Conservation (phyloP, 2,113 vertebrate genomes). For the Glaucidium brasilianum region DNA sequence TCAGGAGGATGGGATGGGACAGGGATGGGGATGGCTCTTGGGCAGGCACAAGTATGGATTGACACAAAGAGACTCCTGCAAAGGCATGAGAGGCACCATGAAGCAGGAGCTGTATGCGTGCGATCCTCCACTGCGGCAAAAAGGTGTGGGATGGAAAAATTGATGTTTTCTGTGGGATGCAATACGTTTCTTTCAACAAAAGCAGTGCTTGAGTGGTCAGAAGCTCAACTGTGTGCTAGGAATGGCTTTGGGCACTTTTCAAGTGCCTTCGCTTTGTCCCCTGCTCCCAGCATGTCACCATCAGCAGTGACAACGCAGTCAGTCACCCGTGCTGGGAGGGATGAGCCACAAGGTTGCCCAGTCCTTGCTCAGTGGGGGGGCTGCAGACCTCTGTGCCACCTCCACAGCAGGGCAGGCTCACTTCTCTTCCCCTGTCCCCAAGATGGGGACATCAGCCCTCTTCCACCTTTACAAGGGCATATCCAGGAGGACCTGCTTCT, state of each 20-base stretch:
- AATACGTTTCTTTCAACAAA: neutral
- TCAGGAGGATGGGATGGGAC: neutral
- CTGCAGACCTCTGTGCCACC: neutral
- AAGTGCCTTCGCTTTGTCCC: accelerated
- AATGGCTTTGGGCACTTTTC: neutral
- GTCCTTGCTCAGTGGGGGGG: neutral
- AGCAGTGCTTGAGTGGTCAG: neutral
- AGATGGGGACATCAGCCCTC: neutral
- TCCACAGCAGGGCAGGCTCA: neutral
- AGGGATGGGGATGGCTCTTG: neutral
- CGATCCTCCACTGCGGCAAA: neutral
- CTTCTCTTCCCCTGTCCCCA: neutral
- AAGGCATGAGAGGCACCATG: neutral
- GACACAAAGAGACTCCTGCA: neutral
- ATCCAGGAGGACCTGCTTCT: neutral
- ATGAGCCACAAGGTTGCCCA: neutral
- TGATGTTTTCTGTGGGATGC: neutral
- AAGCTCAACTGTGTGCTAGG: neutral
- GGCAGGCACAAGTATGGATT: neutral
- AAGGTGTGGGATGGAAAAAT: neutral
- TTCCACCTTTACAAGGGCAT: neutral
- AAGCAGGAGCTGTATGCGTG: neutral
- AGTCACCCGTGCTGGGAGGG: neutral
- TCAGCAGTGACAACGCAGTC: neutral
- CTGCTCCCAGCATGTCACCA: neutral